These are phyloP conservation scores for Eulemur macaco DNA, from an alignment of 2,113 vertebrate genomes.

Conservation along the genomic window DNA sequence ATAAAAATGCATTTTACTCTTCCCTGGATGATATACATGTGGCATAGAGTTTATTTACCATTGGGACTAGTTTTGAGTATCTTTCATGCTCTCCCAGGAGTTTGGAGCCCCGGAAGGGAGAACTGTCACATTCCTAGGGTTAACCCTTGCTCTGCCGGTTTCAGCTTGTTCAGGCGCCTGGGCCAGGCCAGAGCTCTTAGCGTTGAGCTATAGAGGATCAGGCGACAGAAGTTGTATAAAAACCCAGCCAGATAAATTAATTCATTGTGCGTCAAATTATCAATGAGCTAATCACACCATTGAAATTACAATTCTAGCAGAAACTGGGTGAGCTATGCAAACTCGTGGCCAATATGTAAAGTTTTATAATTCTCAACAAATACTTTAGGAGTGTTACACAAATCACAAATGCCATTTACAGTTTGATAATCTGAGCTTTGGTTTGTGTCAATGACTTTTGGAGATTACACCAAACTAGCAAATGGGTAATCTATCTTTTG, in stretches of 20 bases:
- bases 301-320: neutral
- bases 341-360: neutral
- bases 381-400: fast-evolving
- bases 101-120: slow-evolving; percentile 75
- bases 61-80: slow-evolving; percentile 55
- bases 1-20: neutral
- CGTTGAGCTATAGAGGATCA: neutral
- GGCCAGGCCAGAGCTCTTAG: neutral
- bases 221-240: neutral
- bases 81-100: slow-evolving; percentile 72
- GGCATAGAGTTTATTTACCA: slow-evolving; percentile 9
- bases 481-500: neutral
- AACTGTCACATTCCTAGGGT: slow-evolving; percentile 83
- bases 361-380: neutral
- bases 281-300: neutral
- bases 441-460: neutral
- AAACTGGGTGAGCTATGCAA: neutral
- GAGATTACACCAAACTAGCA: neutral
- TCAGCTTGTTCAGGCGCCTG: neutral
- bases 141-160: slow-evolving; percentile 77
- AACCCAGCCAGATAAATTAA: neutral
- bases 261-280: neutral
- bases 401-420: neutral
- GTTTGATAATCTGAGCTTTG: neutral
- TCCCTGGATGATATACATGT: slow-evolving; percentile 13